Conservation (phyloP, 2,888 invertebrate genomes). For the Sinotaia quadrata region DNA sequence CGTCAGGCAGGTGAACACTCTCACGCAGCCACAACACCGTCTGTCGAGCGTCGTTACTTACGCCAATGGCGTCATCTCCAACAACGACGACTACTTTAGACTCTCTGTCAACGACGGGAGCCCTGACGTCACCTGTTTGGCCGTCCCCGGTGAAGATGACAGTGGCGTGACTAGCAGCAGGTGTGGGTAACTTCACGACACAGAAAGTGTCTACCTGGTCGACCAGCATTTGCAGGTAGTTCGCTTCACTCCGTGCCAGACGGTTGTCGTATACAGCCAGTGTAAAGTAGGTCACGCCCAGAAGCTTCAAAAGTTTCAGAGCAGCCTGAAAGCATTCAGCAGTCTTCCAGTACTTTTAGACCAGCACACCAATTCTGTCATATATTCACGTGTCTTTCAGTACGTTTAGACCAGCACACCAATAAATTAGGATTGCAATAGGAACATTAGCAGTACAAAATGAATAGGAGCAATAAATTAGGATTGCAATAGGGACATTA, state of each 20-base stretch:
- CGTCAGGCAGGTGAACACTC: background rate
- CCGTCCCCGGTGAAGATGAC: slow-evolving; percentile 11
- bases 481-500: no score
- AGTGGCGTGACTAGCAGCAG: background rate
- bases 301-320: background rate
- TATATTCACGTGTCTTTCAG: no score
- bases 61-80: background rate
- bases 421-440: no score
- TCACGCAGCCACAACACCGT: slow-evolving; percentile 14
- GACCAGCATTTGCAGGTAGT: slow-evolving; percentile 1
- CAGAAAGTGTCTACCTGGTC: slow-evolving; percentile 4
- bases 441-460: no score
- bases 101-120: background rate
- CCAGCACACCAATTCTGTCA: no score
- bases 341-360: no score
- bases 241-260: slow-evolving; percentile 14
- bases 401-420: no score
- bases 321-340: slow-evolving; percentile 16
- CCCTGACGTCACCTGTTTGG: background rate
- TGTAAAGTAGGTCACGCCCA: slow-evolving; percentile 14
- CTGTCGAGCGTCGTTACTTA: background rate
- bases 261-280: background rate
- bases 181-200: background rate
- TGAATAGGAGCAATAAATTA: no score
- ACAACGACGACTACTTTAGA: slow-evolving; percentile 2